A percentile compares a stretch with the other conserved stretches of the same genome.
Conservation (phyloP, 2,888 invertebrate species). For the Tiliacea citrago region DNA sequence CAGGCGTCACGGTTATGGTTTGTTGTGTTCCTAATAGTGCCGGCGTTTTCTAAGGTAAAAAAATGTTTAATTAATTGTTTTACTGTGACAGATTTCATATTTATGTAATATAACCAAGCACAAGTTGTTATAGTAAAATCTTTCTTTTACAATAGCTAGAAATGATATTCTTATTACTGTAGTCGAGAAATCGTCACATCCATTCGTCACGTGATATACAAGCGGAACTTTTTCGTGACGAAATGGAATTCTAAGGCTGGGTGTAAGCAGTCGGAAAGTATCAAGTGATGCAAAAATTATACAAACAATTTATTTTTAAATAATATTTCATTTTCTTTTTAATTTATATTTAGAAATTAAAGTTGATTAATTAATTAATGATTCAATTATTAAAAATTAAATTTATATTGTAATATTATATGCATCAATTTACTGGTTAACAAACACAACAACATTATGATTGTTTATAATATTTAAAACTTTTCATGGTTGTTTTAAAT, state of each 20-base stretch:
- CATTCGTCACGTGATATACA: conserved; percentile 13
- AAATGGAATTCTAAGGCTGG: not conserved
- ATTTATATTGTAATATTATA: conserved; percentile 1
- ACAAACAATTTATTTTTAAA: not conserved
- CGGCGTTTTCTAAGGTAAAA: conserved; percentile 22
- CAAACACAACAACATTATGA: not conserved
- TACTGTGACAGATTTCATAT: not conserved
- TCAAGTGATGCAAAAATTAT: not conserved
- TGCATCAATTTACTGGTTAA: not conserved
- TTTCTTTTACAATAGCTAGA: conserved; percentile 11
- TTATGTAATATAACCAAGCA: conserved; percentile 1
- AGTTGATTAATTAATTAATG: conserved; percentile 1
- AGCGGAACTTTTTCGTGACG: conserved; percentile 1
- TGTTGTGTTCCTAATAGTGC: conserved; percentile 1
- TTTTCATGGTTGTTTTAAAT: conserved; percentile 1
- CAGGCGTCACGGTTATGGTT: not conserved
- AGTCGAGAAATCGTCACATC: conserved; percentile 12
- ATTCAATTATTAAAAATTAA: not conserved
- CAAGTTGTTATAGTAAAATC: conserved; percentile 9
- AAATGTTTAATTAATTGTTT: conserved; percentile 1
- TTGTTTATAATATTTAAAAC: conserved; percentile 1
- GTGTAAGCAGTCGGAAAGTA: not conserved
- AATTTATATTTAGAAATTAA: conserved; percentile 1
- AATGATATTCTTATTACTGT: conserved; percentile 9
- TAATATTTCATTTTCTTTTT: not conserved